These are phyloP conservation scores for Macaria liturata DNA, from an alignment of 2,888 invertebrate genomes.

Conservation along the genomic window DNA sequence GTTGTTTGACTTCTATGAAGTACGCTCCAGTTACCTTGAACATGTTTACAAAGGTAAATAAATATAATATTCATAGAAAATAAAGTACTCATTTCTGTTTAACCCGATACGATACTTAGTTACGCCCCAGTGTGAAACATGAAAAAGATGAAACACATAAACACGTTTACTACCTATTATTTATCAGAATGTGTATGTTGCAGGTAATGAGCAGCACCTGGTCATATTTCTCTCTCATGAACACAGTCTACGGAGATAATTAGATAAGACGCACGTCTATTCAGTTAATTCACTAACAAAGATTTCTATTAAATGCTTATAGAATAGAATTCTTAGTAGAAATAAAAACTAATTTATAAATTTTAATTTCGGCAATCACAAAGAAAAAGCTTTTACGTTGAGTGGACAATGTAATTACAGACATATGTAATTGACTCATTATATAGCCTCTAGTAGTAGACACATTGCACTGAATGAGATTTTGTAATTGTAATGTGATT, in stretches of 20 bases:
- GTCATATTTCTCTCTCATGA: conserved; percentile 48
- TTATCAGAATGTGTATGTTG: conserved; percentile 4
- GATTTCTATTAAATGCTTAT: conserved; percentile 1
- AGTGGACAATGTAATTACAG: too few species aligned
- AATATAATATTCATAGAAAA: neutral
- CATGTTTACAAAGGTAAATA: conserved; percentile 44
- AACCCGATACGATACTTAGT: too few species aligned
- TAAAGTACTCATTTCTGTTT: too few species aligned
- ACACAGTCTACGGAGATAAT: conserved; percentile 36
- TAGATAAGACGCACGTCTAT: neutral
- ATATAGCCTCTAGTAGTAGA: neutral
- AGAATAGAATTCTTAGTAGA: neutral
- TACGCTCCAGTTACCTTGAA: conserved; percentile 39
- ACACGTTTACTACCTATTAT: too few species aligned
- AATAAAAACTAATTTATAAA: too few species aligned
- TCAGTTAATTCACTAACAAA: neutral
- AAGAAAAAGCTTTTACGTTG: neutral
- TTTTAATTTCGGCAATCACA: too few species aligned
- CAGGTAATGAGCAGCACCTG: conserved; percentile 49
- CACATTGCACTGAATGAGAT: neutral
- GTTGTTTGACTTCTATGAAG: conserved; percentile 42
- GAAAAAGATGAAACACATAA: too few species aligned
- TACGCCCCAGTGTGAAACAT: too few species aligned
- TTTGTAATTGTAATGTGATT: too few species aligned
- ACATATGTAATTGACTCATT: too few species aligned